These are phyloP conservation scores for Salvator merianae DNA, from an alignment of 2,113 vertebrate genomes.

Conservation along the genomic window DNA sequence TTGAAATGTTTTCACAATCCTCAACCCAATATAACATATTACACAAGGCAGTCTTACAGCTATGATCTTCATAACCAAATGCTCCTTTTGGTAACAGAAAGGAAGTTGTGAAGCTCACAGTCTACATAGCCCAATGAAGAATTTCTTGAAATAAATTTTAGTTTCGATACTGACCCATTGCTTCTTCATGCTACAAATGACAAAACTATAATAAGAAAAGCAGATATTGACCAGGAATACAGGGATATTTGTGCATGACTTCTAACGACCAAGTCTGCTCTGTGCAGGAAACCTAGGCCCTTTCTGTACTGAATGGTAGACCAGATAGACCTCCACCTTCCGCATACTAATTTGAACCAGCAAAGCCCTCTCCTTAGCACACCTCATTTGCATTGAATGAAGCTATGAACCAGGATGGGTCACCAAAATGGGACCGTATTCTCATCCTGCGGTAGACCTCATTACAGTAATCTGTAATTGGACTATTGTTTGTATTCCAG, in stretches of 20 bases:
- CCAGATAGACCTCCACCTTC: no score
- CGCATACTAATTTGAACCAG: no score
- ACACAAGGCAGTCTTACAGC: not conserved
- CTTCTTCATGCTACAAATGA: not conserved
- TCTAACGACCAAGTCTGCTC: not conserved
- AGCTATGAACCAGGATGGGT: no score
- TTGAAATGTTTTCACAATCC: not conserved
- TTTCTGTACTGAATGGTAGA: no score
- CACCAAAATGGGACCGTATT: no score
- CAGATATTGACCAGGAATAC: not conserved
- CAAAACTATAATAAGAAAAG: not conserved
- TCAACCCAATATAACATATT: not conserved
- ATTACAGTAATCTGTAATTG: no score
- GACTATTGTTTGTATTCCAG: no score
- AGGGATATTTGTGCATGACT: not conserved
- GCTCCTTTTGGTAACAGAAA: not conserved
- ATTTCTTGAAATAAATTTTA: not conserved
- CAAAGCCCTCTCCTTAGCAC: no score
- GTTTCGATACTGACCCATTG: not conserved
- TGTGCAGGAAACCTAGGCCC: not conserved
- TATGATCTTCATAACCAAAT: not conserved
- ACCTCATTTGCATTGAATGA: no score
- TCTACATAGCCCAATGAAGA: not conserved
- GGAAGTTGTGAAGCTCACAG: not conserved
- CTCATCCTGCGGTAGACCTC: no score